Evolutionary conservation across 1,140 invertebrate genomes (phyloP).

Genomic region (Aricia agestis): DNA sequence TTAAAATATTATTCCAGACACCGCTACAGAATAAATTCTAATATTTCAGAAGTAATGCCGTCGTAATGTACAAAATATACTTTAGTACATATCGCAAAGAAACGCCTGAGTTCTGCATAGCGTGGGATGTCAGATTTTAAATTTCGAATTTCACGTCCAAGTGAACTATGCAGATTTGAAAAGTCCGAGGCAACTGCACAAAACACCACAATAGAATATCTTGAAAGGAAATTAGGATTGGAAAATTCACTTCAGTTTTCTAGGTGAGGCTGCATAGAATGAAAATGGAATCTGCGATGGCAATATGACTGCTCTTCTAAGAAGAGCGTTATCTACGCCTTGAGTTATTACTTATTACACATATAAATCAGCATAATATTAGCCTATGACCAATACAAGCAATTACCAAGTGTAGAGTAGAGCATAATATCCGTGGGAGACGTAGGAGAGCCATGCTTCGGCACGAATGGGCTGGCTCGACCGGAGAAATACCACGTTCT

Average conservation of each 20-base stretch:
- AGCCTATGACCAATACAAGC: too few species aligned
- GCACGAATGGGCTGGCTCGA: too few species aligned
- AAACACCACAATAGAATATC: conserved; percentile 3
- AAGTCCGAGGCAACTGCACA: neutral
- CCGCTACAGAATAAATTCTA: neutral
- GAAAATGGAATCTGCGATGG: neutral
- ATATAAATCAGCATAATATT: too few species aligned
- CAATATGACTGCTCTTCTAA: too few species aligned
- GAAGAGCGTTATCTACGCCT: too few species aligned
- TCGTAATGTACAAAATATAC: neutral
- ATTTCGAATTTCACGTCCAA: neutral
- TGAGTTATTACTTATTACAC: too few species aligned
- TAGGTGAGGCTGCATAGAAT: neutral
- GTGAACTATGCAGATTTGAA: neutral
- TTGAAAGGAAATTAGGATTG: neutral
- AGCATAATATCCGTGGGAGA: too few species aligned
- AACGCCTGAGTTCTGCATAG: neutral
- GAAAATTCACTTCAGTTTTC: neutral
- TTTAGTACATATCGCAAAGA: neutral
- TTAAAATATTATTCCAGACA: neutral
- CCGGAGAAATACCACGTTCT: too few species aligned
- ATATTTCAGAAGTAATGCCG: neutral
- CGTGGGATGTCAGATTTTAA: neutral
- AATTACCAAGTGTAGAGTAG: too few species aligned
- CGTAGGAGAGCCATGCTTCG: too few species aligned